Percentiles rank a stretch among this genome's conserved stretches.
phyloP scores from a whole-genome alignment of 2,797 vertebrate species.

The Pseudochirops cupreus region DNA sequence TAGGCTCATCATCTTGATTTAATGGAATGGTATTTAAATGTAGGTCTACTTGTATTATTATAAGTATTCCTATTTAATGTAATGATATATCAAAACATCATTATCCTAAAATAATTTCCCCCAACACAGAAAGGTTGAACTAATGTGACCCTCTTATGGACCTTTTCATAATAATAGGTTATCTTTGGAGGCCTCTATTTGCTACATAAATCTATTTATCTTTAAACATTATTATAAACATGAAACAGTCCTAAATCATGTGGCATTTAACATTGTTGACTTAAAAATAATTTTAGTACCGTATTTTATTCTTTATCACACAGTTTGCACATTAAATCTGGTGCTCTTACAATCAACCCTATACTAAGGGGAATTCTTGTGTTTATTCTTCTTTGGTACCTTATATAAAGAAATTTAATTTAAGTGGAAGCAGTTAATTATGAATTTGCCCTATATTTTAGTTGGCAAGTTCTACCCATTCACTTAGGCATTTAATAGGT shows the following conservation, averaged over 20 bases:
- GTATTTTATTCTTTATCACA: neutral
- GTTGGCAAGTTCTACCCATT: neutral
- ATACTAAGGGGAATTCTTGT: constrained; percentile 13
- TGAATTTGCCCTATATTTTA: neutral
- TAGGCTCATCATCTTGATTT: neutral
- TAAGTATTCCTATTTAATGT: constrained; percentile 17
- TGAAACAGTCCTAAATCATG: neutral
- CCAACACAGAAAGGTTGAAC: neutral
- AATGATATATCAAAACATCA: constrained; percentile 11
- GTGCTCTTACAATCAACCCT: neutral
- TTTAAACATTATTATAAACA: neutral
- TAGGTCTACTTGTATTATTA: constrained; percentile 10
- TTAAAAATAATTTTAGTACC: neutral
- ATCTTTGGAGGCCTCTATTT: neutral
- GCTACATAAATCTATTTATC: neutral
- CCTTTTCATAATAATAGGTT: neutral
- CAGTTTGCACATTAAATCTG: neutral
- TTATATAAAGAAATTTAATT: neutral
- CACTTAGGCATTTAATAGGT: neutral
- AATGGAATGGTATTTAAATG: constrained; percentile 24
- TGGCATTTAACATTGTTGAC: neutral
- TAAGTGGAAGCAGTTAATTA: neutral
- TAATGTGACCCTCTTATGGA: neutral
- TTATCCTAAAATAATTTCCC: neutral
- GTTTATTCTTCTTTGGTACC: constrained; percentile 3